A percentile compares a stretch with the other conserved stretches of the same genome.
phyloP scores from a whole-genome alignment of 2,888 invertebrate species.

The Nephrotoma appendiculata region DNA sequence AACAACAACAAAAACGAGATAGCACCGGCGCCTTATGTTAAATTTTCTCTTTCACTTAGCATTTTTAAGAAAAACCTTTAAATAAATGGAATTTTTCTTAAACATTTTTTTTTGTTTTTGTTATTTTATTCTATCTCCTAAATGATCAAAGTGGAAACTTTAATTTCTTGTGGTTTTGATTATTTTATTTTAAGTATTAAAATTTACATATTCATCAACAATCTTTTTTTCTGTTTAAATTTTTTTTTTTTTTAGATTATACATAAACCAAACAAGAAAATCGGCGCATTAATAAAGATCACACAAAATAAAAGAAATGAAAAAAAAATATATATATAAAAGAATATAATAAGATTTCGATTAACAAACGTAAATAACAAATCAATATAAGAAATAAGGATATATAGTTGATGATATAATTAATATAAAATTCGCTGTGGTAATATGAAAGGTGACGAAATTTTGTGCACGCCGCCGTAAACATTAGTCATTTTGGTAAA shows the following conservation, averaged over 20 bases:
- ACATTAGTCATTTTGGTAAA: not conserved
- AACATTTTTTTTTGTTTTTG: not conserved
- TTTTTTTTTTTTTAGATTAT: not conserved
- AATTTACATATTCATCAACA: not conserved
- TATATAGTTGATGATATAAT: not conserved
- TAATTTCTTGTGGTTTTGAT: not conserved
- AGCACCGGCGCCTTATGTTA: not conserved
- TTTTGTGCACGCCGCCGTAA: not conserved
- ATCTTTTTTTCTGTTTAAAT: not conserved
- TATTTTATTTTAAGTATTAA: not conserved
- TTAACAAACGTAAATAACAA: not conserved
- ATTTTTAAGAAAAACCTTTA: not conserved
- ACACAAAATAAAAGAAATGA: not conserved
- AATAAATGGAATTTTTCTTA: not conserved
- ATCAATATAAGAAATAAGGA: not conserved
- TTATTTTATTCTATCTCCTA: not conserved
- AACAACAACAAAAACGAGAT: not conserved
- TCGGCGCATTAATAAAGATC: not conserved
- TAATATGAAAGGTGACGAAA: not conserved
- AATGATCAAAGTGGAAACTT: not conserved
- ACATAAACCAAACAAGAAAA: not conserved
- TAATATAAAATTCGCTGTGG: not conserved
- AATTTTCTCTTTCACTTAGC: not conserved
- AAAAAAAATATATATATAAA: not conserved
- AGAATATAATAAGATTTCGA: not conserved